These are phyloP conservation scores for Xenopus tropicalis DNA, from an alignment of 2,113 vertebrate species.

Conservation along the genomic window UCB_Xtro_10.0 CM004451.2:73274501-73275000, in stretches of 20 bases:
- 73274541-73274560: constrained; percentile 88
- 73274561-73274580: background rate
- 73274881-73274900: no score
- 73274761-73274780: background rate
- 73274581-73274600: background rate
- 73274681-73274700: background rate
- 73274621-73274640: background rate
- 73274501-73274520: constrained; percentile 95
- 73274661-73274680: background rate
- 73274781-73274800: background rate
- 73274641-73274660: background rate
- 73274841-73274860: background rate
- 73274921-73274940: no score
- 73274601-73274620: background rate
- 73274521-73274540: constrained; percentile 89
- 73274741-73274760: background rate
- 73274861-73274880: no score
- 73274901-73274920: no score
- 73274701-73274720: background rate
- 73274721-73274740: background rate
- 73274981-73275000: no score
- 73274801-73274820: background rate
- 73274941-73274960: no score
- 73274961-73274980: no score
- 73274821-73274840: background rate